Conservation (phyloP, 2,888 invertebrate genomes). For the Blera fallax region DNA sequence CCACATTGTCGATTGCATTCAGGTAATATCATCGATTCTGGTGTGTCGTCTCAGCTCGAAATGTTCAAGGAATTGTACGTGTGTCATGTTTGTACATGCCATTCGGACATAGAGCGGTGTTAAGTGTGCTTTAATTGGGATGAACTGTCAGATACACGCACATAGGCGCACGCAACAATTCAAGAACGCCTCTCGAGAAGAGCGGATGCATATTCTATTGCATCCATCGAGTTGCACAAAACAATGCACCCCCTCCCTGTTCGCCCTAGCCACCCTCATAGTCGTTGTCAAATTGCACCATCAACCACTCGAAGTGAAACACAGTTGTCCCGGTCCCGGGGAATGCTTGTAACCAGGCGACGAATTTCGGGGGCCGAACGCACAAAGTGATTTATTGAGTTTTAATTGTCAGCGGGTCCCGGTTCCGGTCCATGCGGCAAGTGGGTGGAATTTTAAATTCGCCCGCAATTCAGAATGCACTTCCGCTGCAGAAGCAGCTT, state of each 20-base stretch:
- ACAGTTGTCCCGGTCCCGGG: slow-evolving; percentile 39
- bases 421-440: not conserved
- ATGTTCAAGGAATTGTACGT: slow-evolving; percentile 50
- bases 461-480: slow-evolving; percentile 38
- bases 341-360: slow-evolving; percentile 32
- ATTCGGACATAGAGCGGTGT: slow-evolving; percentile 51
- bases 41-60: slow-evolving; percentile 7
- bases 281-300: slow-evolving; percentile 28
- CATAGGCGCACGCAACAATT: not conserved
- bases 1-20: slow-evolving; percentile 27
- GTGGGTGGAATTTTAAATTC: slow-evolving; percentile 56
- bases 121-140: slow-evolving; percentile 63
- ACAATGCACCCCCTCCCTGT: slow-evolving; percentile 15
- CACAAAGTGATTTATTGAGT: slow-evolving; percentile 63
- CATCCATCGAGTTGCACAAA: slow-evolving; percentile 13
- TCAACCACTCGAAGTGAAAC: slow-evolving; percentile 46
- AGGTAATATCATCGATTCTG: not conserved
- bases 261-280: not conserved
- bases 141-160: slow-evolving; percentile 48
- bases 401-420: slow-evolving; percentile 61
- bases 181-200: slow-evolving; percentile 2
- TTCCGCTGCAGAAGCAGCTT: slow-evolving; percentile 31
- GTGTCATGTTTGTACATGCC: slow-evolving; percentile 39
- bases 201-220: slow-evolving; percentile 38
- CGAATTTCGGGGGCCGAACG: not conserved